Evolutionary conservation across 2,888 invertebrate genomes (phyloP).

Genomic region (Colletes collaris): DNA sequence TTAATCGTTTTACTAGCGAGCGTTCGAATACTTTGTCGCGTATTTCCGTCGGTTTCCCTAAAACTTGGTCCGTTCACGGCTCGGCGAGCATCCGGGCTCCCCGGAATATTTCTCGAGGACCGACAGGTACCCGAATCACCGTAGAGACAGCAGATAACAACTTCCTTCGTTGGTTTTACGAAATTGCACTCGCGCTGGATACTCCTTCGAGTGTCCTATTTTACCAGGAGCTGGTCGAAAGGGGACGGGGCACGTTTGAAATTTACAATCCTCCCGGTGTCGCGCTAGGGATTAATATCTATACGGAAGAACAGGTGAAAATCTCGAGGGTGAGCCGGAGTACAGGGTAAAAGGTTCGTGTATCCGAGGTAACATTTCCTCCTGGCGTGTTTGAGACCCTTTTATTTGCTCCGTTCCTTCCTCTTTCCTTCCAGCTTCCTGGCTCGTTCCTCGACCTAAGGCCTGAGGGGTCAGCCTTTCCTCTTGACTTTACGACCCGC

Average conservation of each 20-base stretch:
- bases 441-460: slow-evolving; percentile 34
- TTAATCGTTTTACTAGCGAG: no score
- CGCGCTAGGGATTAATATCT: slow-evolving; percentile 59
- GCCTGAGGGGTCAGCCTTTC: slow-evolving; percentile 50
- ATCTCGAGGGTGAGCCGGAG: slow-evolving; percentile 38
- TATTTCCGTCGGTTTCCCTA: no score
- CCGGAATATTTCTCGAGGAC: slow-evolving; percentile 25
- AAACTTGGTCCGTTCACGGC: not conserved
- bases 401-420: slow-evolving; percentile 56
- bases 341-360: slow-evolving; percentile 35
- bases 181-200: slow-evolving; percentile 20
- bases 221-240: not conserved
- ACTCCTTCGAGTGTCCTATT: not conserved
- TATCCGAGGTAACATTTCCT: slow-evolving; percentile 58
- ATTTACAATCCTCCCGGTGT: slow-evolving; percentile 41
- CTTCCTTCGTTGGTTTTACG: slow-evolving; percentile 32
- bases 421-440: slow-evolving; percentile 30
- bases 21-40: no score
- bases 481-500: slow-evolving; percentile 74
- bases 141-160: slow-evolving; percentile 9
- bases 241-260: slow-evolving; percentile 25
- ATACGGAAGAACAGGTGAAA: slow-evolving; percentile 46
- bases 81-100: not conserved
- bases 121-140: slow-evolving; percentile 20
- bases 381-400: slow-evolving; percentile 53